Conservation (phyloP, 2,113 vertebrate species). For the Tachycineta bicolor region DNA sequence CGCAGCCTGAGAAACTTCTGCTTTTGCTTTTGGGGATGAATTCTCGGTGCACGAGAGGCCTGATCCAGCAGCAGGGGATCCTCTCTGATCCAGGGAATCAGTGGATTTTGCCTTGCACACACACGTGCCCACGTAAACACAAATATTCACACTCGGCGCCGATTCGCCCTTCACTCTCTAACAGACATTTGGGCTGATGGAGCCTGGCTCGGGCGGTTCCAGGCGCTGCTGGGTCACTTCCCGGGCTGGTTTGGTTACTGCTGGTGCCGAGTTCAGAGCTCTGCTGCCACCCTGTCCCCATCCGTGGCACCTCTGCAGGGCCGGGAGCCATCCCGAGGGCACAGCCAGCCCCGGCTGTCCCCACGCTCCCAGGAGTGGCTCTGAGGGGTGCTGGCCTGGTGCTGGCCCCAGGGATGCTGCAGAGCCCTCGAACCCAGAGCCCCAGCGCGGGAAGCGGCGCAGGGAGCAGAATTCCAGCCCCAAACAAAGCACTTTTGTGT, state of each 20-base stretch:
- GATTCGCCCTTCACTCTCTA: fast-evolving
- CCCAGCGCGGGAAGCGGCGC: fast-evolving
- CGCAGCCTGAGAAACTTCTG: not conserved
- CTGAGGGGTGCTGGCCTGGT: not conserved
- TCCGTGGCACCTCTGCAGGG: fast-evolving
- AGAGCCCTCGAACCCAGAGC: fast-evolving
- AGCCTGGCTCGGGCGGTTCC: not conserved
- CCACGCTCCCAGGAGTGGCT: not conserved
- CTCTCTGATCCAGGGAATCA: not conserved
- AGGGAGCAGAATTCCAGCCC: not conserved
- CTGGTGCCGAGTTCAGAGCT: fast-evolving
- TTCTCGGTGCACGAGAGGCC: not conserved
- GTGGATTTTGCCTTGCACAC: not conserved
- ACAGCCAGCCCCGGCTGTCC: fast-evolving
- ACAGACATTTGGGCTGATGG: not conserved
- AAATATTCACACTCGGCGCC: fast-evolving
- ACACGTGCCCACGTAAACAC: fast-evolving
- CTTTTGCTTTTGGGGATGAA: not conserved
- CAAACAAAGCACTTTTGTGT: conserved; percentile 27
- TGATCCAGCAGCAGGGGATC: not conserved
- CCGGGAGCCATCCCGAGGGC: fast-evolving
- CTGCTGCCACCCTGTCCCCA: not conserved
- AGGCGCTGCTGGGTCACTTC: not conserved
- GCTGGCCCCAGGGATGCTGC: not conserved
- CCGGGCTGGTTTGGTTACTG: fast-evolving